These are phyloP conservation scores for Drosophila parthenogenetica DNA, from an alignment of 2,888 invertebrate species.

Conservation along the genomic window DNA sequence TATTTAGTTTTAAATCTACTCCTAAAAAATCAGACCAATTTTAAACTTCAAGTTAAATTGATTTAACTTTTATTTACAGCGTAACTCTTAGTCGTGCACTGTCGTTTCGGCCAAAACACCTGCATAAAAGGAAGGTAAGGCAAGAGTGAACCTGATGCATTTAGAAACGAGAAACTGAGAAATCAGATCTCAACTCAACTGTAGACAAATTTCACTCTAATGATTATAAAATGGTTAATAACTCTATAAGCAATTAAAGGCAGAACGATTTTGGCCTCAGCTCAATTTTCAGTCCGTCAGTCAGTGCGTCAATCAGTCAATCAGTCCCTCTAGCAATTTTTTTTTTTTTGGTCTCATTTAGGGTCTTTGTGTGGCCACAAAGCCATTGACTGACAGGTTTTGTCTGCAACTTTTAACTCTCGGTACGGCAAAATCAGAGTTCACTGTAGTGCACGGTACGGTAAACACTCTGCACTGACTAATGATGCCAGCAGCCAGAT, in stretches of 20 bases:
- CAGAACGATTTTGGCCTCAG: constrained; percentile 31
- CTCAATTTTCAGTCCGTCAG: constrained; percentile 9
- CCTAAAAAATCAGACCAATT: no score
- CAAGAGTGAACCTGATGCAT: not conserved
- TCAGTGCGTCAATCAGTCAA: not conserved
- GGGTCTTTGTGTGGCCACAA: constrained; percentile 41
- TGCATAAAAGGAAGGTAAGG: constrained; percentile 7
- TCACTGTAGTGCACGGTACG: constrained; percentile 14
- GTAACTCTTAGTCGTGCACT: not conserved
- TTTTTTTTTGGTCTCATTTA: not conserved
- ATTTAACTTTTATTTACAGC: not conserved
- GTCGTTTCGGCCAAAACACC: not conserved
- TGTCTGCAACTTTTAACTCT: constrained; percentile 48
- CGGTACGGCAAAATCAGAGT: not conserved
- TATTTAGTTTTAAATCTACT: not conserved
- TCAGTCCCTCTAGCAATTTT: constrained; percentile 1
- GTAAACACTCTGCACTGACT: constrained; percentile 25
- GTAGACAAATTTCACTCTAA: constrained; percentile 43
- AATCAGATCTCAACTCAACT: constrained; percentile 13
- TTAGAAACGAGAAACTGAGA: constrained; percentile 1
- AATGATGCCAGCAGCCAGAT: constrained; percentile 43
- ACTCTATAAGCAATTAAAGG: constrained; percentile 72
- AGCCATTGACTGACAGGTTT: constrained; percentile 65
- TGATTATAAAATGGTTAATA: constrained; percentile 65
- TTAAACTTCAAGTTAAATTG: no score